phyloP scores from a whole-genome alignment of 2,113 vertebrate species.

The Gymnarchus niloticus region DNA sequence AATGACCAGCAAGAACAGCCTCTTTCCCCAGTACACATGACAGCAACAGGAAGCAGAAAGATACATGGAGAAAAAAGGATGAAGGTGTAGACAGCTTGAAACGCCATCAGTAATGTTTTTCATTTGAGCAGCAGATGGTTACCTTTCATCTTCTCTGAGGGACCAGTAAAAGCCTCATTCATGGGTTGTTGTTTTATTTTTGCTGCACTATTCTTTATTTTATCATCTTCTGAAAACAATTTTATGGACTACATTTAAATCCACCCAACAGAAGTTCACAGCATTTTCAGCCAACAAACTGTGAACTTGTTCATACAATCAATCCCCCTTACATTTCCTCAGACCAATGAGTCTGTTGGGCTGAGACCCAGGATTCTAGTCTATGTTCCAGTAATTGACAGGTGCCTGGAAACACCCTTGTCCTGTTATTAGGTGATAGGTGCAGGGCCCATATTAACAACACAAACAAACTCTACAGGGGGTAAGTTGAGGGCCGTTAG shows the following conservation, averaged over 20 bases:
- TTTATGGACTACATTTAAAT: background rate
- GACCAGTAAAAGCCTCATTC: background rate
- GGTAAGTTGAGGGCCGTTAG: constrained; percentile 49
- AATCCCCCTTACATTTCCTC: background rate
- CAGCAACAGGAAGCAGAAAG: background rate
- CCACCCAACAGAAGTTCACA: background rate
- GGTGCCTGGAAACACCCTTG: constrained; percentile 17
- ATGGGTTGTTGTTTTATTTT: background rate
- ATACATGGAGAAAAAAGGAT: background rate
- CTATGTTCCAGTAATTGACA: constrained; percentile 20
- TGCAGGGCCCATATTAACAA: constrained; percentile 51
- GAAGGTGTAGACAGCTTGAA: background rate
- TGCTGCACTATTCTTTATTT: background rate
- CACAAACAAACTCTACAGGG: constrained; percentile 57
- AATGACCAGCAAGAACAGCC: background rate
- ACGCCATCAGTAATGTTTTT: background rate
- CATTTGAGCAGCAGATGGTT: background rate
- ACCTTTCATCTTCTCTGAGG: background rate
- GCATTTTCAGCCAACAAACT: background rate
- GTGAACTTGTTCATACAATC: background rate
- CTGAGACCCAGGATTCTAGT: too few species aligned
- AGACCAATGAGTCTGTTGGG: constrained; percentile 1
- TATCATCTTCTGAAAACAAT: background rate
- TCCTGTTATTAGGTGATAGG: constrained; percentile 40
- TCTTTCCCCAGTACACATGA: background rate